Conservation (phyloP, 1,140 invertebrate genomes). For the Drosophila novamexicana region DNA sequence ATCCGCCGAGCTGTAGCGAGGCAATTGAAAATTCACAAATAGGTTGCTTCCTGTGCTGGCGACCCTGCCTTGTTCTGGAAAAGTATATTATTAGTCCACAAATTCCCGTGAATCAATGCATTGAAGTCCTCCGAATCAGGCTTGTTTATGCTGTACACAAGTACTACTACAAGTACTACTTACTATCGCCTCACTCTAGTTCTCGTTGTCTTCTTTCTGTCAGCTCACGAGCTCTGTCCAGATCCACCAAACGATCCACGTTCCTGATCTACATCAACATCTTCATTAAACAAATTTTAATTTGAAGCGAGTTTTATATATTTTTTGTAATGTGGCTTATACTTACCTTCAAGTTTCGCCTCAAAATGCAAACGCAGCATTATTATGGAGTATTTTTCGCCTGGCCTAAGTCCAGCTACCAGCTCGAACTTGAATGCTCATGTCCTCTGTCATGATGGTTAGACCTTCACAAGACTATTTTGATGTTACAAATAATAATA, state of each 20-base stretch:
- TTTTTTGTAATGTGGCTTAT: background rate
- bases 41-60: constrained; percentile 44
- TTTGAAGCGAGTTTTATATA: background rate
- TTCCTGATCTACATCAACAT: constrained; percentile 78
- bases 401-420: constrained; percentile 46
- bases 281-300: no score
- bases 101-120: constrained; percentile 83
- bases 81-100: constrained; percentile 77
- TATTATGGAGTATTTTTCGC: constrained; percentile 66
- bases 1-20: constrained; percentile 39
- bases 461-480: background rate
- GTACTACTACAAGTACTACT: background rate
- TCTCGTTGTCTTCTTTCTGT: constrained; percentile 61
- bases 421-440: constrained; percentile 35
- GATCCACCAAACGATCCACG: constrained; percentile 85
- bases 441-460: constrained; percentile 37
- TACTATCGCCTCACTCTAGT: constrained; percentile 34
- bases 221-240: constrained; percentile 84
- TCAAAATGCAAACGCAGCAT: constrained; percentile 65
- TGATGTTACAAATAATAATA: no score
- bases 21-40: constrained; percentile 83
- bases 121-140: constrained; percentile 85
- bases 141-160: constrained; percentile 49
- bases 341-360: constrained; percentile 54
- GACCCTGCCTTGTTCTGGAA: constrained; percentile 70